These are phyloP conservation scores for Globia sparganii DNA, from an alignment of 2,888 invertebrate genomes.

Conservation along the genomic window DNA sequence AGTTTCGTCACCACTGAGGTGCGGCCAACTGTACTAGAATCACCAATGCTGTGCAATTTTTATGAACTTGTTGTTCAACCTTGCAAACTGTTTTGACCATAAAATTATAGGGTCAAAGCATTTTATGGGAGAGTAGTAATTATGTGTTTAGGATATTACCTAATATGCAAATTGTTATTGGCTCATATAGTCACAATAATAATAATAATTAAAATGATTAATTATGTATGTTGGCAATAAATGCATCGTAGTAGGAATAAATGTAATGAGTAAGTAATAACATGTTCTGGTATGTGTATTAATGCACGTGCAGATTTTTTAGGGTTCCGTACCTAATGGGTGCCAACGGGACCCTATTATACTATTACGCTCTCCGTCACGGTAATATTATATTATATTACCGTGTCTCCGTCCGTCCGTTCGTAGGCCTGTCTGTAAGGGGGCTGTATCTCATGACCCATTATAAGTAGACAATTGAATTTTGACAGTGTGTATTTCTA, in stretches of 20 bases:
- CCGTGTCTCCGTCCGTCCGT: too few relatives aligned
- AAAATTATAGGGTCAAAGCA: slow-evolving; percentile 34
- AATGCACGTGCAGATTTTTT: neutral
- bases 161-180: slow-evolving; percentile 23
- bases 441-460: too few relatives aligned
- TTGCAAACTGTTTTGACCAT: slow-evolving; percentile 47
- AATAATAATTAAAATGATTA: slow-evolving; percentile 23
- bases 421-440: too few relatives aligned
- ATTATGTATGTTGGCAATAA: slow-evolving; percentile 13
- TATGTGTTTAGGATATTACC: slow-evolving; percentile 5
- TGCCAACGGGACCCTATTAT: neutral
- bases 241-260: neutral
- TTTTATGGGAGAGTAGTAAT: slow-evolving; percentile 31
- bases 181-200: neutral
- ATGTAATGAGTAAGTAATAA: neutral
- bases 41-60: slow-evolving; percentile 45
- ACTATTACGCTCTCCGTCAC: too few relatives aligned
- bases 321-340: neutral
- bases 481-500: too few relatives aligned
- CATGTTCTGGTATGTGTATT: neutral
- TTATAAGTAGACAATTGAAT: too few relatives aligned
- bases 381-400: too few relatives aligned
- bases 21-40: neutral
- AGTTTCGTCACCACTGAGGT: neutral
- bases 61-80: slow-evolving; percentile 51